These are phyloP conservation scores for Gallinago jamesoni DNA, from an alignment of 2,113 vertebrate genomes.

Conservation along the genomic window DNA sequence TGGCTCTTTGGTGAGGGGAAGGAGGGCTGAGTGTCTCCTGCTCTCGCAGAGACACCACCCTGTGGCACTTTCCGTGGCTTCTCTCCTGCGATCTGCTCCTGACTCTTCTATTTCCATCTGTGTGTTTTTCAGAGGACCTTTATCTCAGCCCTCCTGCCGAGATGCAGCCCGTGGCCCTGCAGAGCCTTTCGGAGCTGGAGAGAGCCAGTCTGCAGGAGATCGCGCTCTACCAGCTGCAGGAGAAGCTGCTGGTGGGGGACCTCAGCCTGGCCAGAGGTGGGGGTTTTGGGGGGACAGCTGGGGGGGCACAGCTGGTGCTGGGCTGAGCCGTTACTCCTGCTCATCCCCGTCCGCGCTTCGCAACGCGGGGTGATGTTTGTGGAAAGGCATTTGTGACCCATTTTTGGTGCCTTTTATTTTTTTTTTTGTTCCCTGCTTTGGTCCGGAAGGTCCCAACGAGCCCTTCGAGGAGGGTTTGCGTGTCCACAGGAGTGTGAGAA, in stretches of 20 bases:
- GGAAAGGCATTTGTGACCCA: background rate
- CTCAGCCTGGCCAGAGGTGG: slow-evolving; percentile 27
- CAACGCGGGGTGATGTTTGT: fast-evolving
- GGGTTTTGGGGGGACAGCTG: background rate
- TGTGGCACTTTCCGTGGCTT: background rate
- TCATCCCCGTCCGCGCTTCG: fast-evolving
- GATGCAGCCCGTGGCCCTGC: slow-evolving; percentile 47
- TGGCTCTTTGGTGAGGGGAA: background rate
- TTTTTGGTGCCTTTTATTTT: background rate
- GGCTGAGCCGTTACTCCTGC: fast-evolving
- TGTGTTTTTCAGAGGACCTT: background rate
- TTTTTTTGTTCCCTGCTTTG: background rate
- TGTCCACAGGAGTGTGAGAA: slow-evolving; percentile 5
- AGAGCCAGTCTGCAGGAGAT: slow-evolving; percentile 43
- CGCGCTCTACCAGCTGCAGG: slow-evolving; percentile 1
- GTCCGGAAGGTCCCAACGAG: background rate
- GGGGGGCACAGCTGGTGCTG: background rate
- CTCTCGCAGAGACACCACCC: background rate
- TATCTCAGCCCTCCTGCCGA: background rate
- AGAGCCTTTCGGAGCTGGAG: slow-evolving; percentile 54
- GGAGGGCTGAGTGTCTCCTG: background rate
- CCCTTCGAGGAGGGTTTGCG: background rate
- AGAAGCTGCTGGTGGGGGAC: background rate
- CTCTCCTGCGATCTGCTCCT: background rate
- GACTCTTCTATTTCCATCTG: background rate